Conservation (phyloP, 2,113 vertebrate species). For the Plotosus lineatus region DNA sequence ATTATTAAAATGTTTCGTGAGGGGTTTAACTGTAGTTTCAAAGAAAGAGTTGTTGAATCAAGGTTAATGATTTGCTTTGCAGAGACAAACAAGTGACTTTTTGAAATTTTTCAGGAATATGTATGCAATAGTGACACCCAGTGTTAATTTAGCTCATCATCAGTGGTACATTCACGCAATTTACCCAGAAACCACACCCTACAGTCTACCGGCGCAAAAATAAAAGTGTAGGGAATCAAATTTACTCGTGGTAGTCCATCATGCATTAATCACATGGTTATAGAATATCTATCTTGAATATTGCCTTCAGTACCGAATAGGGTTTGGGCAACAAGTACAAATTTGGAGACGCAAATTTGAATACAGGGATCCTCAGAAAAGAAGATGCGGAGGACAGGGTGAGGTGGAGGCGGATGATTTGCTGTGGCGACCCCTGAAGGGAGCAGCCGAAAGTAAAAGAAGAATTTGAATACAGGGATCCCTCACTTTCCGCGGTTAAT, state of each 20-base stretch:
- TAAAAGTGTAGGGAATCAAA: neutral
- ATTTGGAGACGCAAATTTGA: neutral
- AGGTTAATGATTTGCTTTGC: neutral
- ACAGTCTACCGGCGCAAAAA: too few species aligned
- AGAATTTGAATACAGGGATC: too few species aligned
- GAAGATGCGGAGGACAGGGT: too few species aligned
- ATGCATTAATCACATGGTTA: too few species aligned
- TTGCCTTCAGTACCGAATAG: neutral
- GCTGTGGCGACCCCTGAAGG: too few species aligned
- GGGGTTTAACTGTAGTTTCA: neutral
- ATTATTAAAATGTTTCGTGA: neutral
- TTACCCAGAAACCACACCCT: neutral
- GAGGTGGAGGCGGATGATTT: too few species aligned
- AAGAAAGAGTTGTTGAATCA: neutral
- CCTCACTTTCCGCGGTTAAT: too few species aligned
- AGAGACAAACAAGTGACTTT: neutral
- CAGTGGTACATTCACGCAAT: neutral
- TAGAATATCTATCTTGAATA: too few species aligned
- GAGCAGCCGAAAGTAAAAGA: too few species aligned
- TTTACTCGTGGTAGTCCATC: neutral
- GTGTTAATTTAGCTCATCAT: neutral
- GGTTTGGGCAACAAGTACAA: neutral
- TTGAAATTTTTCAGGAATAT: neutral
- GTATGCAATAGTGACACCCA: neutral
- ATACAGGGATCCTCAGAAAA: too few species aligned